A percentile compares a stretch with the other conserved stretches of the same genome.
Evolutionary conservation across 2,113 vertebrate genomes (phyloP).

Genomic region (Sigmodon hispidus): DNA sequence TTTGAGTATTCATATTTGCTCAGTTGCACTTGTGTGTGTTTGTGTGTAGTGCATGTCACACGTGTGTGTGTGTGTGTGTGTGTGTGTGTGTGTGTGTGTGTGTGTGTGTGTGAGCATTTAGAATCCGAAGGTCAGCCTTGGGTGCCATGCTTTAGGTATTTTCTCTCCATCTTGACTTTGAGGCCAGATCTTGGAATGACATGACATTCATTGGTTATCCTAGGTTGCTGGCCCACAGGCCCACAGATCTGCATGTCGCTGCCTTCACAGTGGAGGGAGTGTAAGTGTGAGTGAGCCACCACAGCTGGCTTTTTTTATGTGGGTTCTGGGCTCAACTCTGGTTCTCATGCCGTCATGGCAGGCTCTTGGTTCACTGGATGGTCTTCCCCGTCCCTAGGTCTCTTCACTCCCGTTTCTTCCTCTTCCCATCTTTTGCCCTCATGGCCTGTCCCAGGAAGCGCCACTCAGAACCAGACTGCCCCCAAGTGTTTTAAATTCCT

Average conservation of each 20-base stretch:
- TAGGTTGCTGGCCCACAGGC: background rate
- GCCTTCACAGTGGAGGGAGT: background rate
- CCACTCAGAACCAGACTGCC: no score
- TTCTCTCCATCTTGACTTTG: background rate
- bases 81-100: background rate
- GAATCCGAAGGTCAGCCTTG: background rate
- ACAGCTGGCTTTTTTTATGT: background rate
- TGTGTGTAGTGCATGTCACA: background rate
- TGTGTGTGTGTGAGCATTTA: background rate
- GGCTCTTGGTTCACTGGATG: no score
- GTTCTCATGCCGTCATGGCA: background rate
- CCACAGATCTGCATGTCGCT: background rate
- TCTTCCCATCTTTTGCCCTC: background rate
- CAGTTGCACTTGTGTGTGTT: background rate
- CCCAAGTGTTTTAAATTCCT: background rate
- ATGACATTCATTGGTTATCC: background rate
- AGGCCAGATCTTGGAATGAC: background rate
- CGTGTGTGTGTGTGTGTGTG: background rate
- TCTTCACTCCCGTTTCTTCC: background rate
- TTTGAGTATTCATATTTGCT: background rate
- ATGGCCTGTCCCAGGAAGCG: no score
- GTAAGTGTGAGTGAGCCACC: no score
- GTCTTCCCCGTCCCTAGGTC: no score
- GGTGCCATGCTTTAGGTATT: background rate
- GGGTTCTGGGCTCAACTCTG: background rate